A percentile compares a stretch with the other conserved stretches of the same genome.
Conservation (phyloP, 1,140 invertebrate genomes). For the Leptoteleia sp. region DNA sequence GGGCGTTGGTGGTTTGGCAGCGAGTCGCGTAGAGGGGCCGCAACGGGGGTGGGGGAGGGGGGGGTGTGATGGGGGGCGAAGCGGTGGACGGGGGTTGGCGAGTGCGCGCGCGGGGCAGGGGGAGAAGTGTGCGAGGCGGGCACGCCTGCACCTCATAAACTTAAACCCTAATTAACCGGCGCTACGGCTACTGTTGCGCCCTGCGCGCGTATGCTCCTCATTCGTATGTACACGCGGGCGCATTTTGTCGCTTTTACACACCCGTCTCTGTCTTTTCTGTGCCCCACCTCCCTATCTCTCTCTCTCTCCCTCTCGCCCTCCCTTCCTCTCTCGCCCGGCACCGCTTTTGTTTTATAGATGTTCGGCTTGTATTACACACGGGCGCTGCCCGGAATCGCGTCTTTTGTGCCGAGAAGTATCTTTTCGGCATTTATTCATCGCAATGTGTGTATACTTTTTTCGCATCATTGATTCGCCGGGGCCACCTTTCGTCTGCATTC, state of each 20-base stretch:
- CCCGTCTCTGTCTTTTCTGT: constrained; percentile 52
- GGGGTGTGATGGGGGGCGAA: too few species aligned
- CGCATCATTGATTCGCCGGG: too few species aligned
- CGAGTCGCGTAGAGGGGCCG: constrained; percentile 56
- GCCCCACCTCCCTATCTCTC: constrained; percentile 50
- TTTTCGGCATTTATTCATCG: constrained; percentile 45
- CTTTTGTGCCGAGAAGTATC: constrained; percentile 51
- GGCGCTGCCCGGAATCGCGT: constrained; percentile 43
- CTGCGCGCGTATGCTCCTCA: constrained; percentile 79
- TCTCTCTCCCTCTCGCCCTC: constrained; percentile 52
- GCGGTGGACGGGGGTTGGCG: constrained; percentile 64
- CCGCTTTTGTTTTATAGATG: constrained; percentile 61
- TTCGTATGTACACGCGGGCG: constrained; percentile 77
- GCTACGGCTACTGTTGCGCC: constrained; percentile 81
- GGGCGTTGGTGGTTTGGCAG: constrained; percentile 66
- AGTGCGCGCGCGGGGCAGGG: constrained; percentile 33
- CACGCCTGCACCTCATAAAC: constrained; percentile 82
- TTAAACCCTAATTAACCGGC: constrained; percentile 82
- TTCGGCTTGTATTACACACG: constrained; percentile 53
- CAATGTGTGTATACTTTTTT: constrained; percentile 44
- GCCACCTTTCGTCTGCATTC: too few species aligned
- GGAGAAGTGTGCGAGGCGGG: constrained; percentile 70
- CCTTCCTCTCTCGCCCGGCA: constrained; percentile 54
- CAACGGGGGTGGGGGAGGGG: too few species aligned
- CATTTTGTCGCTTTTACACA: constrained; percentile 73